Base-by-base conservation (phyloP, 2,113 vertebrate species). In the Australoheros scitulus region DNA sequence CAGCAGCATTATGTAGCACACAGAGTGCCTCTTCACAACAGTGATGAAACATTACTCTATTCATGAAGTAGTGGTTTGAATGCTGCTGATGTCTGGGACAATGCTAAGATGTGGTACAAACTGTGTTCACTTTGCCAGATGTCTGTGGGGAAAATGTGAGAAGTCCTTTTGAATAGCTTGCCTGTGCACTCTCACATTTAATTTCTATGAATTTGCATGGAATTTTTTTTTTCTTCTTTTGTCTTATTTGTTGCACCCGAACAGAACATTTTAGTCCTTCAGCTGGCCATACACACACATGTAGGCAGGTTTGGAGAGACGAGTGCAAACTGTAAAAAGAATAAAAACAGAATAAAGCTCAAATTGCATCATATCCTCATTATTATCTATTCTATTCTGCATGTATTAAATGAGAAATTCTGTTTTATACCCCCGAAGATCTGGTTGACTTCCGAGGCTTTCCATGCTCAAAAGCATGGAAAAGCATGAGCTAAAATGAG, bases 31-130 rank as follows among this genome's bases (percentile, higher is more conserved):
- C 70, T 76, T 83, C 87, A 92, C 82, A 84, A 84, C 81, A 65
- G 82, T 63, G 22, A 68, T 78, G 83, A 88, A 89, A 87, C 89
- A 89, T 86, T 82, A 63, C 72, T 80, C 56, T 77, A 79, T 90
- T 85, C 80, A 84, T 58, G 65, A 88, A 83, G 81, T 43, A 76
- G 11, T 58, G 68, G 72, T 80, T 83, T 77, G 55, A 79, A 82
- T 47, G 70, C 65, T 20, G 63, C 64, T 72, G 89, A 89, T 88
- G 76, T 88, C 82, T 29, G 74, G 61, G 61, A 64, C 18, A 6
- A 76, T 65, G 77, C 88, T 52, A 57, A 57, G 80, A 83, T 80
- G 70, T 32, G 55, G 61, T 22, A 52, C 41, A 82, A 82, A 86
- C 80, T 68, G 76, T 84, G 84, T 61, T 86, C 74, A 56, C 83